Conservation (phyloP, 1,140 invertebrate species). For the Helicoverpa zea region DNA sequence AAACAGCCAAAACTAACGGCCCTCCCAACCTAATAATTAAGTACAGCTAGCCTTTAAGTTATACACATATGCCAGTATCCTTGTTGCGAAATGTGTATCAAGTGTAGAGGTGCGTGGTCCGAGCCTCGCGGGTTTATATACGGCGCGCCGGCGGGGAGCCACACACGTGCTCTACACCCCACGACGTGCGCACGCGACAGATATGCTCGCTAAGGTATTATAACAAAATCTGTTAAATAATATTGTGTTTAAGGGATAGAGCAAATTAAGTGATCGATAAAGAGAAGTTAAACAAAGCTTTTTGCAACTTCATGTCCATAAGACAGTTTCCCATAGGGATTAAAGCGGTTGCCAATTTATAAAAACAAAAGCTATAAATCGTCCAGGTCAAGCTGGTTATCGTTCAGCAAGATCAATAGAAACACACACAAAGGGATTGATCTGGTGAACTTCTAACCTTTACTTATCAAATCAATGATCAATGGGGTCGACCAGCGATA, state of each 20-base stretch:
- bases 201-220: constrained; percentile 82
- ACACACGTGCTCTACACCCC: constrained; percentile 71
- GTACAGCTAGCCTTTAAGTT: constrained; percentile 12
- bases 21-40: constrained; percentile 23
- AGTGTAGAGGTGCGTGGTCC: constrained; percentile 59
- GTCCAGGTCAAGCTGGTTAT: neutral
- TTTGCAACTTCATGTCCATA: neutral
- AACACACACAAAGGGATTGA: neutral
- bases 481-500: neutral
- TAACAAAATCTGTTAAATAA: constrained; percentile 11
- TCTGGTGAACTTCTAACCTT: neutral
- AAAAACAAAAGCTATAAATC: neutral
- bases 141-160: constrained; percentile 50
- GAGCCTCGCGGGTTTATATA: constrained; percentile 70
- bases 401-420: neutral
- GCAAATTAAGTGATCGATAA: too few species aligned
- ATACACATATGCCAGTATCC: constrained; percentile 59
- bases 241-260: too few species aligned
- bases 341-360: neutral
- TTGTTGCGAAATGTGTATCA: constrained; percentile 83
- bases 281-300: too few species aligned
- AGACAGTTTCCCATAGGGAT: neutral
- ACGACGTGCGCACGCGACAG: constrained; percentile 70
- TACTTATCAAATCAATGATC: neutral
- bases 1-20: neutral